Percentiles rank a stretch among this genome's conserved stretches.
Evolutionary conservation across 2,113 vertebrate species (phyloP).

Genomic region (Elachura formosa): DNA sequence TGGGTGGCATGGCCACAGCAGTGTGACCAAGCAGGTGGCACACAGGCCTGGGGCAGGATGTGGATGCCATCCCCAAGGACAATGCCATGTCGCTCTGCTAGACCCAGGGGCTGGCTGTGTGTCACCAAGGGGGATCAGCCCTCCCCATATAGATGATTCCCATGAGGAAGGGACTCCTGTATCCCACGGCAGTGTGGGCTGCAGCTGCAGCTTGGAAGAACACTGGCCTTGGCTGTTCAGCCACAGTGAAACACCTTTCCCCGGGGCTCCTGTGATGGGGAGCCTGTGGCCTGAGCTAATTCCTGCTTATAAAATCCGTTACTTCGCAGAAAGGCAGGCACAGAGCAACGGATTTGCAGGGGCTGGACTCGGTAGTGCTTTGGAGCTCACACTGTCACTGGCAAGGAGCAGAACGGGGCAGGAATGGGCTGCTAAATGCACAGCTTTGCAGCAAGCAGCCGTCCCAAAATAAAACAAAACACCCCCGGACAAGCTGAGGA

Average conservation of each 20-base stretch:
- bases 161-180: neutral
- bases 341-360: neutral
- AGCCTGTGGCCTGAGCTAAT: neutral
- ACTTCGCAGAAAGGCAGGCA: neutral
- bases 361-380: neutral
- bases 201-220: neutral
- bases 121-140: neutral
- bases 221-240: neutral
- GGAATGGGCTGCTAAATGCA: neutral
- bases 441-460: neutral
- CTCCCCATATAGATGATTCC: neutral
- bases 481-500: neutral
- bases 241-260: neutral
- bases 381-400: neutral
- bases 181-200: rapidly evolving
- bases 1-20: neutral
- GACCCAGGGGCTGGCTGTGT: neutral
- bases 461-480: slow-evolving; percentile 18
- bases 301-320: neutral
- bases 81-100: neutral
- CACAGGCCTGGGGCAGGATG: rapidly evolving
- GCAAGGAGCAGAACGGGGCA: neutral
- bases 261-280: neutral
- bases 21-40: neutral
- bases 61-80: neutral